phyloP scores from a whole-genome alignment of 1,140 invertebrate species.

The Brachystomella parvula region DNA sequence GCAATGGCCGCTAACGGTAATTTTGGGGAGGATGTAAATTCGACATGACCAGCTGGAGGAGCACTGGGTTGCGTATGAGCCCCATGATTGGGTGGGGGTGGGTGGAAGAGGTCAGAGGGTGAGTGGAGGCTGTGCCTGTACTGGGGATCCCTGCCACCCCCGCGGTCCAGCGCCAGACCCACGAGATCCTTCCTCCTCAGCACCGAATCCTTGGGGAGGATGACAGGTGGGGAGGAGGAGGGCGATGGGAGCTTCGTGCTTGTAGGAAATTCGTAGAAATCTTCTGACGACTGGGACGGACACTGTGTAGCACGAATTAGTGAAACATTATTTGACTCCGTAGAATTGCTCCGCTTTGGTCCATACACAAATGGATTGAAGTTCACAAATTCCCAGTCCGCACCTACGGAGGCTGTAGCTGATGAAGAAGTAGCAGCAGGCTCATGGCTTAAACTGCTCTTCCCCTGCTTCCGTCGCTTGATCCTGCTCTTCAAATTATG shows the following conservation, averaged over 20 bases:
- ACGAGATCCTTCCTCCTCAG: background rate
- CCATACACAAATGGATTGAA: constrained; percentile 43
- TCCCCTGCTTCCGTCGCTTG: constrained; percentile 41
- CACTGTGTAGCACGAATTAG: constrained; percentile 9
- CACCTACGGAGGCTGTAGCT: constrained; percentile 17
- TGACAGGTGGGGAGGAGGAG: background rate
- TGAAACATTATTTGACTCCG: constrained; percentile 6
- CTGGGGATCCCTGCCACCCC: constrained; percentile 13
- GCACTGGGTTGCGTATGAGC: background rate
- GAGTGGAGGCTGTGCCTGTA: constrained; percentile 23
- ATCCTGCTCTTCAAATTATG: constrained; percentile 45
- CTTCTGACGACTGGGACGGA: constrained; percentile 21
- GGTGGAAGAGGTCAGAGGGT: constrained; percentile 26
- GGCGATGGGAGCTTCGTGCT: constrained; percentile 27
- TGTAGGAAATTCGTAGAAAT: constrained; percentile 37
- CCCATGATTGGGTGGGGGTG: background rate
- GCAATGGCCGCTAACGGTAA: too few species aligned
- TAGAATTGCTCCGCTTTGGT: constrained; percentile 14
- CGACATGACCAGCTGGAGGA: too few species aligned
- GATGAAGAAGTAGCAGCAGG: constrained; percentile 3
- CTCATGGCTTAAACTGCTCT: too few species aligned
- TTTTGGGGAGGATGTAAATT: too few species aligned
- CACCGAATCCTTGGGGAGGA: background rate
- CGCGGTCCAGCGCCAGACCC: background rate
- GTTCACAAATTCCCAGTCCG: constrained; percentile 45